A percentile compares a stretch with the other conserved stretches of the same genome.
These are phyloP conservation scores for Catonia carolina DNA, from an alignment of 2,888 invertebrate genomes.

Conservation along the genomic window DNA sequence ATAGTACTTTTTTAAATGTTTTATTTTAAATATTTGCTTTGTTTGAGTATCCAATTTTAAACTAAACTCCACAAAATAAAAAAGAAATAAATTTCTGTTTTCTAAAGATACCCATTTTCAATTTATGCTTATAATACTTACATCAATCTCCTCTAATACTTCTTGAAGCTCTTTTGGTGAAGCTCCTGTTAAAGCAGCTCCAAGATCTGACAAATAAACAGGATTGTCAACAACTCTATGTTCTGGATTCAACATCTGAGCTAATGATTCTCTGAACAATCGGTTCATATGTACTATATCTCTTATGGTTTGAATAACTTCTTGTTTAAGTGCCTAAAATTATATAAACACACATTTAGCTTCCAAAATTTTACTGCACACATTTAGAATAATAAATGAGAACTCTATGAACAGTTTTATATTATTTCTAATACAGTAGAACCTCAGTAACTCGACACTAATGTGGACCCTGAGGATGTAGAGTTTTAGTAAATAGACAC, in stretches of 20 bases:
- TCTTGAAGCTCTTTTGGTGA: constrained; percentile 88
- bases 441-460: too few species aligned
- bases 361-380: not conserved
- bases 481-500: too few species aligned
- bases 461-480: too few species aligned
- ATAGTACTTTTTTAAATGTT: too few species aligned
- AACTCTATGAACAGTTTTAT: too few species aligned
- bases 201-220: constrained; percentile 92
- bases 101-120: too few species aligned
- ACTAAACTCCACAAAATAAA: too few species aligned
- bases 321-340: constrained; percentile 78
- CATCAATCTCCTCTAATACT: constrained; percentile 90
- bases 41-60: too few species aligned
- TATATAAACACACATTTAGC: constrained; percentile 1
- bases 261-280: constrained; percentile 92
- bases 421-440: too few species aligned
- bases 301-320: constrained; percentile 93
- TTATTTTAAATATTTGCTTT: too few species aligned
- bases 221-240: constrained; percentile 98
- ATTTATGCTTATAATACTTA: constrained; percentile 55
- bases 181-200: constrained; percentile 88
- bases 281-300: constrained; percentile 98
- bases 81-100: too few species aligned
- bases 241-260: constrained; percentile 95
- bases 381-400: not conserved